Conservation (phyloP, 2,113 vertebrate genomes). For the Nerophis ophidion region DNA sequence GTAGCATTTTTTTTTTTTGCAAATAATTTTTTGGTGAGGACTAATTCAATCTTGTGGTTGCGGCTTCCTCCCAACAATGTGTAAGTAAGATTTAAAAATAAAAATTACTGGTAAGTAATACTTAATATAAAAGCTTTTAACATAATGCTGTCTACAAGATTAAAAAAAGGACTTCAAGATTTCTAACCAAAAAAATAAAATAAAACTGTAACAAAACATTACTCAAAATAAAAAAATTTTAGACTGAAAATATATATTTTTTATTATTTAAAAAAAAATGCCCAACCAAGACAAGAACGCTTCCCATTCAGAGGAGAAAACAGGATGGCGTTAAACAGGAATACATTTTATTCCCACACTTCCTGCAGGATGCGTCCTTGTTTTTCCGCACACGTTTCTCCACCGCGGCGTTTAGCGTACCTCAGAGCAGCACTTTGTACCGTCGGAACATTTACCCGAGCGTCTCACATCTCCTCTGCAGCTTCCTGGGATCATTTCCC, state of each 20-base stretch:
- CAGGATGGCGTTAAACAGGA: slow-evolving; percentile 3
- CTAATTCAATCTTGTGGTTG: too few relatives aligned
- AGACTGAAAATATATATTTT: slow-evolving; percentile 2
- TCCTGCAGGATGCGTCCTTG: slow-evolving; percentile 27
- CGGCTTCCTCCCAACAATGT: too few relatives aligned
- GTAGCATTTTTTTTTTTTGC: too few relatives aligned
- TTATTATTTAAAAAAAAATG: background rate
- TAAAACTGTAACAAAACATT: too few relatives aligned
- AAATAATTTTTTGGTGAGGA: too few relatives aligned
- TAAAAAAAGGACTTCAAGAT: too few relatives aligned
- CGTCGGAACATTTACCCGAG: slow-evolving; percentile 1
- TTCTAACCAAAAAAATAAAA: too few relatives aligned
- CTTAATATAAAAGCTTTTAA: too few relatives aligned
- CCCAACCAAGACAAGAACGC: background rate
- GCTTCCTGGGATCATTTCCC: slow-evolving; percentile 12
- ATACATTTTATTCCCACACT: slow-evolving; percentile 28
- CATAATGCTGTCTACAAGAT: too few relatives aligned
- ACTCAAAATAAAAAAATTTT: too few relatives aligned
- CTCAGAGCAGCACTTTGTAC: slow-evolving; percentile 23
- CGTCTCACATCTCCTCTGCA: slow-evolving; percentile 7
- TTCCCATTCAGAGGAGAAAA: background rate
- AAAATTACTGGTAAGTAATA: too few relatives aligned
- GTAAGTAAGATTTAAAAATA: too few relatives aligned
- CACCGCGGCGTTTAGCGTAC: slow-evolving; percentile 23
- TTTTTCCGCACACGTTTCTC: background rate